phyloP scores from a whole-genome alignment of 2,113 vertebrate genomes.

The Aythya baeri region DNA sequence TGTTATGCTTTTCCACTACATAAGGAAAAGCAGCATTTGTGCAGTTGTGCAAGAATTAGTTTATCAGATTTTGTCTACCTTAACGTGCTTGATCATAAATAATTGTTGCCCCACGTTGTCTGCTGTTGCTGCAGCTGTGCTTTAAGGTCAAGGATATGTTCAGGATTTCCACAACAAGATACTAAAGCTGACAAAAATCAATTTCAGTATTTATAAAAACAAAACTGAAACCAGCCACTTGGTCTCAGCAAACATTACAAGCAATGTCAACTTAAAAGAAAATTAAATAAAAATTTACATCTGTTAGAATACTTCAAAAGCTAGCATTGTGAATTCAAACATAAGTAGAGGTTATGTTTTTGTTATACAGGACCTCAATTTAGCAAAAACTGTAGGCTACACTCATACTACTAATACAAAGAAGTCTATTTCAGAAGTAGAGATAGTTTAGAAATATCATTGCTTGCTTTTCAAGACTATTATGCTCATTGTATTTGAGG shows the following conservation, averaged over 20 bases:
- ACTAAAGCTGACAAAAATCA: not conserved
- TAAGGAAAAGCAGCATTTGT: not conserved
- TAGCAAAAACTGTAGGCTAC: not conserved
- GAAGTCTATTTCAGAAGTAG: not conserved
- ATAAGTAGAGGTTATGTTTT: not conserved
- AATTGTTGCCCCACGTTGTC: not conserved
- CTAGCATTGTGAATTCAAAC: not conserved
- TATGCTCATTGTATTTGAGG: not conserved
- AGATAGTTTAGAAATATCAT: not conserved
- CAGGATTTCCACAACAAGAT: not conserved
- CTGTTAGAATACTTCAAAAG: not conserved
- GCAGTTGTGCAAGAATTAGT: not conserved
- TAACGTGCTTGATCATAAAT: not conserved
- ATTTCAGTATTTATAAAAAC: not conserved
- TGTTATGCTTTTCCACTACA: not conserved
- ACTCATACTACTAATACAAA: not conserved
- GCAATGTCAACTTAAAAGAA: not conserved
- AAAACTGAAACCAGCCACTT: not conserved
- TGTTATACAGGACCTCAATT: not conserved
- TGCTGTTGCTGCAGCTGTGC: not conserved
- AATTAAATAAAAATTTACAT: not conserved
- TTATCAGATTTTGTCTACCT: not conserved
- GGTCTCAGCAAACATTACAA: not conserved
- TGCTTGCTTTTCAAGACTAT: not conserved
- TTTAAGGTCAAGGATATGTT: not conserved